Percentiles rank a stretch among this genome's conserved stretches.
Evolutionary conservation across 2,797 vertebrate genomes (phyloP).

Genomic region (Anniella stebbinsi): DNA sequence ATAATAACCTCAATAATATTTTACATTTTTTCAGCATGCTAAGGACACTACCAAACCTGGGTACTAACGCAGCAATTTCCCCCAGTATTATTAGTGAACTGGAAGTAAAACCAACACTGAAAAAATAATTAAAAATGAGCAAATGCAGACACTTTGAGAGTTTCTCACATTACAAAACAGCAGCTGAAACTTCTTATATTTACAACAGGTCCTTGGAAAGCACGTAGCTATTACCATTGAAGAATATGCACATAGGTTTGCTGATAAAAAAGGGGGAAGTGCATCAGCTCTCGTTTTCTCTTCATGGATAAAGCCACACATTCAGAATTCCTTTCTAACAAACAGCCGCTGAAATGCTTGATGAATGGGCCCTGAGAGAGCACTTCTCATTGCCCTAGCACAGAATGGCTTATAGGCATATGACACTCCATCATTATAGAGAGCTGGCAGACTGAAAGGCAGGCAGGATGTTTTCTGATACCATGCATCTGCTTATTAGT

Average conservation of each 20-base stretch:
- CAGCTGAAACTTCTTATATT: constrained; percentile 71
- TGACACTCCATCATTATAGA: constrained; percentile 79
- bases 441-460: constrained; percentile 82
- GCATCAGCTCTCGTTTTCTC: constrained; percentile 42
- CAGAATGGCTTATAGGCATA: constrained; percentile 72
- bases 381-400: constrained; percentile 75
- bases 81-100: constrained; percentile 50
- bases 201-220: constrained; percentile 42
- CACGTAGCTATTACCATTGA: constrained; percentile 15
- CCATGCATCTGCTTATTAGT: constrained; percentile 81
- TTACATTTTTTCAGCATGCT: constrained; percentile 26
- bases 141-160: constrained; percentile 32
- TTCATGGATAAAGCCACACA: constrained; percentile 57
- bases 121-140: constrained; percentile 55
- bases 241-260: constrained; percentile 27
- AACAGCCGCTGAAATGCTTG: constrained; percentile 69
- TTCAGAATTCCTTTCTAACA: constrained; percentile 73
- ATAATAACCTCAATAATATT: background rate
- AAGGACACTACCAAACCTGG: constrained; percentile 30
- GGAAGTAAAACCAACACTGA: constrained; percentile 23
- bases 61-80: constrained; percentile 31
- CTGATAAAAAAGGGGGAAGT: background rate
- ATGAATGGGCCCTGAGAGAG: constrained; percentile 75
- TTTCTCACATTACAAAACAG: constrained; percentile 54
- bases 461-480: constrained; percentile 71